Evolutionary conservation across 2,888 invertebrate genomes (phyloP).

Genomic region (Ctena decussata): DNA sequence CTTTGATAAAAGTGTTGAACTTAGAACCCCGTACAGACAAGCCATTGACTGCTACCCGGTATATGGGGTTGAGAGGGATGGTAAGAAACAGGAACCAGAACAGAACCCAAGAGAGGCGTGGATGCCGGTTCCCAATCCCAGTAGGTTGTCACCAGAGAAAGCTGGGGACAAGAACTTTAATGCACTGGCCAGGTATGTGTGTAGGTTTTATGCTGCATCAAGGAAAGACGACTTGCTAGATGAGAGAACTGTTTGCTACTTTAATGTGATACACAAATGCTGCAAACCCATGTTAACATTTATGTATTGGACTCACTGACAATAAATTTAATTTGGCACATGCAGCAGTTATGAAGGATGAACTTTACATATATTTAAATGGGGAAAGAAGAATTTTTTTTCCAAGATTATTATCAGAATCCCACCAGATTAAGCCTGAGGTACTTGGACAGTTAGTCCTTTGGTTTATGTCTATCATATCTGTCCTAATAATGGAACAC

Average conservation of each 20-base stretch:
- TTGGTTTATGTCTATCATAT: no score
- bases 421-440: no score
- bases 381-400: no score
- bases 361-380: no score
- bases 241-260: not conserved
- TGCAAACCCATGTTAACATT: no score
- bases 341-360: no score
- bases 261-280: not conserved
- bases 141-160: not conserved
- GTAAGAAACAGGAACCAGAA: constrained; percentile 12
- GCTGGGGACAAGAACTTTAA: not conserved
- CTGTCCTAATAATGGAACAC: no score
- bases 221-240: not conserved
- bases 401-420: no score
- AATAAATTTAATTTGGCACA: no score
- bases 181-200: not conserved
- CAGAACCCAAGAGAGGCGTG: constrained; percentile 62
- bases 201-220: no score
- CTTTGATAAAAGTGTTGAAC: constrained; percentile 81
- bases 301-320: no score
- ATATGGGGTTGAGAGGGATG: constrained; percentile 67
- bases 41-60: constrained; percentile 78
- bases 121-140: constrained; percentile 46
- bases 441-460: no score
- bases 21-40: constrained; percentile 73